Conservation (phyloP, 2,797 vertebrate genomes). For the Pampus argenteus region DNA sequence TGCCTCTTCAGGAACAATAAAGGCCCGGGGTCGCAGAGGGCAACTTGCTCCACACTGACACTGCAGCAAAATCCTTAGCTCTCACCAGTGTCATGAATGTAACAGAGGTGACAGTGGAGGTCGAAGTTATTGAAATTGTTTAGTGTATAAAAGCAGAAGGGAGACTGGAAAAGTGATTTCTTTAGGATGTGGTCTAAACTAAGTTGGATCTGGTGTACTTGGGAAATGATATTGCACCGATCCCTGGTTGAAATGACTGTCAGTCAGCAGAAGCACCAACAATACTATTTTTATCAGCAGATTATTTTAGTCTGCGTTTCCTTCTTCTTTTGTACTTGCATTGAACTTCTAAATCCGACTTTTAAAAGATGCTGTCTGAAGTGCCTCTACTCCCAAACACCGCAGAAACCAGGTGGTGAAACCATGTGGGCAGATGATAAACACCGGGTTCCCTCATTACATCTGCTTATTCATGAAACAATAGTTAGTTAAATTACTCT, state of each 20-base stretch:
- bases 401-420: not conserved
- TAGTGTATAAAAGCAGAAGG: not conserved
- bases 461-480: slow-evolving; percentile 26
- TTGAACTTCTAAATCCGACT: not conserved
- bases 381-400: slow-evolving; percentile 1
- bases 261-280: not conserved
- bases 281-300: not conserved
- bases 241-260: not conserved
- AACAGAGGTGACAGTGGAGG: slow-evolving; percentile 22
- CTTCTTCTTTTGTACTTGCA: not conserved
- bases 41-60: not conserved
- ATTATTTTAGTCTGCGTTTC: not conserved
- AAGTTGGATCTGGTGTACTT: not conserved
- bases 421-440: slow-evolving; percentile 24
- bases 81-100: not conserved
- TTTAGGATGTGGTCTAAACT: not conserved
- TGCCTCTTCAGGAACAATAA: slow-evolving; percentile 7
- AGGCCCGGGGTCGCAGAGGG: slow-evolving; percentile 17
- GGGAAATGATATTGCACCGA: not conserved
- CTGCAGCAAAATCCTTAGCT: slow-evolving; percentile 19
- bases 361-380: not conserved
- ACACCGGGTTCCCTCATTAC: slow-evolving; percentile 24
- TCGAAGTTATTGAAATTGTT: slow-evolving; percentile 23
- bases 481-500: slow-evolving; percentile 12
- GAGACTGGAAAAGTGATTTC: not conserved